Evolutionary conservation across 2,888 invertebrate genomes (phyloP).

Genomic region (Diplolepis rosae): DNA sequence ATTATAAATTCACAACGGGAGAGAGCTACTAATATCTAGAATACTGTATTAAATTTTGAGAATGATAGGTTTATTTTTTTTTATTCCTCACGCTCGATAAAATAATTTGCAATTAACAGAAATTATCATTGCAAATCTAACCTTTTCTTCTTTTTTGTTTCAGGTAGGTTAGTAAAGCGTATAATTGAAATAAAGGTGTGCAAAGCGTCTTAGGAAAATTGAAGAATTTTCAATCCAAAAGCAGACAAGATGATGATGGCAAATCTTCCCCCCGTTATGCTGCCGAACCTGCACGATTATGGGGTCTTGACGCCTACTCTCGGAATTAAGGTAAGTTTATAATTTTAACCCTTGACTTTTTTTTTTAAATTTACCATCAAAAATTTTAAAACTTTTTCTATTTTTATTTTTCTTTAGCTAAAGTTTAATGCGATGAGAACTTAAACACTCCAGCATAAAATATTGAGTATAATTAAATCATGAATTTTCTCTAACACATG

Average conservation of each 20-base stretch:
- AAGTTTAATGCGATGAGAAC: no score
- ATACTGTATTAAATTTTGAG: no score
- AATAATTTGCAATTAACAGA: no score
- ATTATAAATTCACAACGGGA: no score
- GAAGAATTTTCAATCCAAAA: constrained; percentile 49
- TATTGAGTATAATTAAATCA: no score
- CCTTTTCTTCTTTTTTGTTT: constrained; percentile 55
- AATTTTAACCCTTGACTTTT: constrained; percentile 26
- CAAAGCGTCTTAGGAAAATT: constrained; percentile 41
- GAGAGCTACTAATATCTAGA: no score
- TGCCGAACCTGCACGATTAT: constrained; percentile 71
- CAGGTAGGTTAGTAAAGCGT: constrained; percentile 70
- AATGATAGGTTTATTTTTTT: no score
- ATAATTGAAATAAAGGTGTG: constrained; percentile 61
- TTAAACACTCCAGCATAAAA: no score
- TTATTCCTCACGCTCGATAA: no score
- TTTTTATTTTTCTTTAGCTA: not conserved
- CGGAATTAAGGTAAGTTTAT: constrained; percentile 70
- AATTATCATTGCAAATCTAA: constrained; percentile 11
- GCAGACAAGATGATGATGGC: constrained; percentile 72
- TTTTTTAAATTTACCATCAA: not conserved
- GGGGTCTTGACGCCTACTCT: constrained; percentile 71
- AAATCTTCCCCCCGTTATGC: constrained; percentile 72
- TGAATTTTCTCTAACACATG: no score
- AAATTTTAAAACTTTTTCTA: not conserved